Conservation (phyloP, 2,888 invertebrate genomes). For the Tillus elongatus region DNA sequence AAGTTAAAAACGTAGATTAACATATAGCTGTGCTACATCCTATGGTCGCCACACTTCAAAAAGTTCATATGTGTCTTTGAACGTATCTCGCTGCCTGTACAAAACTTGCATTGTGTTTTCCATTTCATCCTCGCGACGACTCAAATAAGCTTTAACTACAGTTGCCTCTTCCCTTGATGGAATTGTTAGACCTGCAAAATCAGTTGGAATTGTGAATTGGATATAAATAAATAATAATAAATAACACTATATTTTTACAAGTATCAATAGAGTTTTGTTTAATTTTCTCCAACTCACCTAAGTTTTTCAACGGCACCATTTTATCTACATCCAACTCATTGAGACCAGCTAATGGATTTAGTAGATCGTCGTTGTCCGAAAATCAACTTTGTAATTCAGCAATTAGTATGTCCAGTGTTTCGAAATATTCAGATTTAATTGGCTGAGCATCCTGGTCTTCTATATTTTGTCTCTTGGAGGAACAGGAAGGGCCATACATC, state of each 20-base stretch:
- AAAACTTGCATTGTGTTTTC: too few relatives aligned
- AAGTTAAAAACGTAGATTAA: constrained; percentile 17
- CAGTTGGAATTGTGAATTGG: constrained; percentile 9
- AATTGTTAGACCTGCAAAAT: constrained; percentile 11
- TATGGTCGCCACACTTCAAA: constrained; percentile 14
- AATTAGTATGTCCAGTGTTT: constrained; percentile 15
- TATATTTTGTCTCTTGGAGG: constrained; percentile 12
- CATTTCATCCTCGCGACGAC: constrained; percentile 10
- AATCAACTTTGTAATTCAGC: constrained; percentile 15
- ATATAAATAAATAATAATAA: too few relatives aligned
- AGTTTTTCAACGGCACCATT: constrained; percentile 15
- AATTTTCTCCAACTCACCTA: constrained; percentile 10
- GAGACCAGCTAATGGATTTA: constrained; percentile 14
- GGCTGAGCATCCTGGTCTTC: constrained; percentile 12
- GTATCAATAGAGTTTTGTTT: constrained; percentile 1
- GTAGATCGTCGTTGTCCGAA: constrained; percentile 16
- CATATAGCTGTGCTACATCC: constrained; percentile 15
- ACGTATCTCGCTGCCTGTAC: too few relatives aligned
- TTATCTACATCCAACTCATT: constrained; percentile 17
- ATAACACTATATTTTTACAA: too few relatives aligned
- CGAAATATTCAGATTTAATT: constrained; percentile 18
- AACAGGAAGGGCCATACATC: constrained; percentile 14
- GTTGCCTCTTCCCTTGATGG: constrained; percentile 12
- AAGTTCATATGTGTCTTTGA: constrained; percentile 14
- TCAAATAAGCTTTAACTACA: constrained; percentile 11